Evolutionary conservation across 2,113 vertebrate genomes (phyloP), one percentile per base, ranked within the genome.

Genomic region (Eptesicus fuscus): DNA sequence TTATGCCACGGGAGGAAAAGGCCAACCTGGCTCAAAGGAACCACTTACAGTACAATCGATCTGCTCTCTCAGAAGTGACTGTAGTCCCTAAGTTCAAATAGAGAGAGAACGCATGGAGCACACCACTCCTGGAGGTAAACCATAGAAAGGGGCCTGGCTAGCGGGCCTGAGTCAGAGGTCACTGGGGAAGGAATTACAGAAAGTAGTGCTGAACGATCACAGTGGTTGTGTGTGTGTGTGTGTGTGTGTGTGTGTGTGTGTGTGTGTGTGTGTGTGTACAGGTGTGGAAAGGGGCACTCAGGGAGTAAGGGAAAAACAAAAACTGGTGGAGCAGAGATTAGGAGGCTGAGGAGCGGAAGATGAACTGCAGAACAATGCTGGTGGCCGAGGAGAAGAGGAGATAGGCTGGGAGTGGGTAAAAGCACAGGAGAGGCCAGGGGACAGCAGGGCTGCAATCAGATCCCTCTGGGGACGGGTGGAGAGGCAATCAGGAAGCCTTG

Each of bases 21-120:
- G 49, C n/a, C 35, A 96, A 87, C 67, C 32, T 35, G 91, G 87
- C 93, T 97, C 51, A 25, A 93, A 97, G 76, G 98, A 97, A 96
- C 83, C 88, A 96, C 90, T 97, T 96, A 95, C 76, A 94, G 95
- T 95, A 96, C 96, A 97, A 98, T 37, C 93, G 94, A 96, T 87
- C 90, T 80, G n/a, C 37, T 87, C 91, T 97, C 79, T 96, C 83
- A 95, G 88, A 96, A 97, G 85, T 3, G 0, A 85, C 96, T 56
- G 69, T 65, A 80, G 82, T 87, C 96, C 63, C 94, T 91, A 74
- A 56, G 96, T 96, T 95, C 73, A 96, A 94, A 91, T 92, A 96
- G 93, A 97, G 95, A 88, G 90, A 90, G 78, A 89, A 96, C 92
- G 91, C 94, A 96, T 88, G 79, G 95, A 96, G 84, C 44, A 69